Evolutionary conservation across 2,888 invertebrate genomes (phyloP), one percentile per base, ranked within the genome.

Genomic region (Prosopocoilus inquinatus): DNA sequence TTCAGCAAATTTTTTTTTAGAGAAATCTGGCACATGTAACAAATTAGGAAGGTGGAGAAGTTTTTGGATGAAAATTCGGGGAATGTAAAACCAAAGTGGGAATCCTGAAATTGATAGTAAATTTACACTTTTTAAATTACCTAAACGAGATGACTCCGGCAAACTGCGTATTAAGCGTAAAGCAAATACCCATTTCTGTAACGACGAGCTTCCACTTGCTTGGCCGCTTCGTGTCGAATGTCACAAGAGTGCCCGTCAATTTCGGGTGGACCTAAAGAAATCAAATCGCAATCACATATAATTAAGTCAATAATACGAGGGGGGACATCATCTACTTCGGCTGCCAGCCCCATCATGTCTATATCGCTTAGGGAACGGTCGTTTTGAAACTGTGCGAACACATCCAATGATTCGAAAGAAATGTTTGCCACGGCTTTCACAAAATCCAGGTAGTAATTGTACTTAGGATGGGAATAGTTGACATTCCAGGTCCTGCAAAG

Each of bases 101-200:
- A n/a, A n/a, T n/a, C n/a, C n/a, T n/a, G n/a, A n/a, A n/a, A n/a
- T n/a, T n/a, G n/a, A n/a, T n/a, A n/a, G n/a, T n/a, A n/a, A n/a
- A n/a, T n/a, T n/a, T n/a, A n/a, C n/a, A n/a, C n/a, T n/a, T n/a
- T n/a, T n/a, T n/a, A n/a, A n/a, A n/a, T 2, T 67, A 84, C 84
- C 65, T 68, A 2, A 82, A 70, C 5, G 79, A 74, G 0, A 82
- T 73, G 51, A 84, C 78, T 36, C 75, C 67, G 0, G 81, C 64
- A 7, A 84, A 81, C 28, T 82, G 71, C 0, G 87, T 84, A 67
- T 88, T 88, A 32, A 84, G 81, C 2, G 81, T 79, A 67, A 83
- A 84, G 63, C 89, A 89, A 0, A 81, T 76, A 0, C 89, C 89
- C 4, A 80, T 74, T 65, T 89, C 89, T 0, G 87, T 86, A 78